Percentiles rank a stretch among this genome's conserved stretches.
phyloP scores from a whole-genome alignment of 2,888 invertebrate genomes.

The Caenorhabditis angaria region DNA sequence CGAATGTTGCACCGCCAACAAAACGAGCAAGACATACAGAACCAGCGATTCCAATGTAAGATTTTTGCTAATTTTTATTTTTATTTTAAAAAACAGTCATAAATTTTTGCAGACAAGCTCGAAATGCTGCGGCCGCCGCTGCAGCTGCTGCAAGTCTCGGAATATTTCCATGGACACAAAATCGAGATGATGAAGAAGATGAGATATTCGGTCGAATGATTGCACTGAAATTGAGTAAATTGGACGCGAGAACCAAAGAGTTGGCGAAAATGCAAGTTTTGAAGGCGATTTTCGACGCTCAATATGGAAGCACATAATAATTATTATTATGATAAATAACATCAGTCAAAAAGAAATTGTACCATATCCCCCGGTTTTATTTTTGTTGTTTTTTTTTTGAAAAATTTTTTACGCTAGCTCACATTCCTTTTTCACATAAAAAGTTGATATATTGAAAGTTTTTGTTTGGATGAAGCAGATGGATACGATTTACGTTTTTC shows the following conservation, averaged over 20 bases:
- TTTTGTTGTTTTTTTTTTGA: not conserved
- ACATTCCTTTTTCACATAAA: not conserved
- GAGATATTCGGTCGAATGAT: conserved; percentile 49
- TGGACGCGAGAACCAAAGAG: conserved; percentile 42
- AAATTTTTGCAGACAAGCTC: conserved; percentile 3
- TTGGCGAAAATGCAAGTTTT: conserved; percentile 39
- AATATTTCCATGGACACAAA: conserved; percentile 21
- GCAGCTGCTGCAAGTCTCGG: conserved; percentile 34
- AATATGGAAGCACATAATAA: conserved; percentile 18
- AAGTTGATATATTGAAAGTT: too few relatives aligned
- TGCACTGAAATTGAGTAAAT: conserved; percentile 36
- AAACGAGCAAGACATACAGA: conserved; percentile 23
- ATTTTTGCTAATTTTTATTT: conserved; percentile 1
- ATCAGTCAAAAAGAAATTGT: too few relatives aligned
- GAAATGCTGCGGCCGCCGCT: conserved; percentile 20
- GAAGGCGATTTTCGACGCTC: conserved; percentile 42
- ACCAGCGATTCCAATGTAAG: conserved; percentile 25
- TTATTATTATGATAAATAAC: too few relatives aligned
- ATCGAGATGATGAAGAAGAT: conserved; percentile 51
- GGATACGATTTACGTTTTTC: too few relatives aligned
- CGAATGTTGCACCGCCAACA: not conserved
- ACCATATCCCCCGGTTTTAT: too few relatives aligned
- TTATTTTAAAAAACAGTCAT: not conserved
- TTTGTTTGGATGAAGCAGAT: too few relatives aligned
- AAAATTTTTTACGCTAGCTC: not conserved